phyloP scores from a whole-genome alignment of 1,140 invertebrate genomes.

The Aphis gossypii region DNA sequence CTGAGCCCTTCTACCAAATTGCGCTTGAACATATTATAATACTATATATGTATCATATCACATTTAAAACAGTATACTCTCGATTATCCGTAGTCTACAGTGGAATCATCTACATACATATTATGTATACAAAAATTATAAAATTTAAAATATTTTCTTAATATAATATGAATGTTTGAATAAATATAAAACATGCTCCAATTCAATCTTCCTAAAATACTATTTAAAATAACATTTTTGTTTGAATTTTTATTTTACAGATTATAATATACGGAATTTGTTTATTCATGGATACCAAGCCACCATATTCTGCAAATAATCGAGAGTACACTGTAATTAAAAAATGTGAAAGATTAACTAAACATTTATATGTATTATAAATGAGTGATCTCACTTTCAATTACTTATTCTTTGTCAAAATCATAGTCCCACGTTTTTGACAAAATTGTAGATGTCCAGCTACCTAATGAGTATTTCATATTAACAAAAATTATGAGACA shows the following conservation, averaged over 20 bases:
- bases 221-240: no score
- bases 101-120: no score
- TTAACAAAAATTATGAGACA: not conserved
- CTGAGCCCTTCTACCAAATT: not conserved
- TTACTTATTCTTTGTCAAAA: not conserved
- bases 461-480: not conserved
- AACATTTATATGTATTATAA: not conserved
- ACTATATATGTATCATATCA: not conserved
- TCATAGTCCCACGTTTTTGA: not conserved
- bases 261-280: no score
- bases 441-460: not conserved
- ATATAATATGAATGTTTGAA: no score
- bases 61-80: not conserved
- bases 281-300: no score
- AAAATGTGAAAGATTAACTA: not conserved
- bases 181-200: no score
- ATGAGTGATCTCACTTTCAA: not conserved
- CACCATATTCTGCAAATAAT: no score
- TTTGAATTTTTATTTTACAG: no score
- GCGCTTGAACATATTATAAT: not conserved
- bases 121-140: no score
- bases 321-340: not conserved
- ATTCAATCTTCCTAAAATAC: no score
- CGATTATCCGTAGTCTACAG: no score
- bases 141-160: no score